These are phyloP conservation scores for Centropus bengalensis DNA, from an alignment of 2,113 vertebrate species.

Conservation along the genomic window DNA sequence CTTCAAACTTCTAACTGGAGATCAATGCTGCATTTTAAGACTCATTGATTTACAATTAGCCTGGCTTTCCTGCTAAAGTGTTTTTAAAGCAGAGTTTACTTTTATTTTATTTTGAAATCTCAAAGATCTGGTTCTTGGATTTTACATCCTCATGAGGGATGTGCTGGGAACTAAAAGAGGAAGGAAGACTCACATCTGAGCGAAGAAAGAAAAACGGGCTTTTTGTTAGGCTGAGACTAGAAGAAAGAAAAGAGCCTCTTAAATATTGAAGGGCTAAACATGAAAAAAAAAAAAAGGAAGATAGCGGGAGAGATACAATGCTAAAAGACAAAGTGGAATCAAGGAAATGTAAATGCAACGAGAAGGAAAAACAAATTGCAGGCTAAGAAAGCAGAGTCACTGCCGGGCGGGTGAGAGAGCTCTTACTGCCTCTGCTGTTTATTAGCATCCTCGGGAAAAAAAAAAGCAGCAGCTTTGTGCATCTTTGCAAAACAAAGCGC, in stretches of 20 bases:
- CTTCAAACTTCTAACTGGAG: constrained; percentile 89
- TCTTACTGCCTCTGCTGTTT: constrained; percentile 40
- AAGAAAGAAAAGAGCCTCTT: background rate
- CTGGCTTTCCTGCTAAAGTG: constrained; percentile 84
- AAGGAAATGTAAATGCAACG: background rate
- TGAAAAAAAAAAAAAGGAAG: background rate
- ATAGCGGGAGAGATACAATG: background rate
- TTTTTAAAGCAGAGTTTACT: constrained; percentile 87
- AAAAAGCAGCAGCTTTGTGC: constrained; percentile 55
- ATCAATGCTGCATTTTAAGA: constrained; percentile 94
- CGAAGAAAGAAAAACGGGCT: background rate
- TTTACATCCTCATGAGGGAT: constrained; percentile 75
- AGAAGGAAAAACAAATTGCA: background rate
- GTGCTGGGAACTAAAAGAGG: constrained; percentile 28
- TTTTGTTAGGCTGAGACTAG: background rate
- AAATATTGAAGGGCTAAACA: background rate
- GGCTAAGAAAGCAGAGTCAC: background rate
- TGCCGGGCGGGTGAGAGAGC: background rate
- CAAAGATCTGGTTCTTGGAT: constrained; percentile 79
- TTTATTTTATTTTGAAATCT: constrained; percentile 87
- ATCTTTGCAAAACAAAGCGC: constrained; percentile 75
- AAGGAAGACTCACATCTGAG: constrained; percentile 7
- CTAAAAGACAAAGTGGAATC: background rate
- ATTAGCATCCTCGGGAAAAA: constrained; percentile 42
- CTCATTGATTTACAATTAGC: constrained; percentile 94